Percentiles rank a stretch among this genome's conserved stretches.
Evolutionary conservation across 2,888 invertebrate species (phyloP).

Genomic region (Yponomeuta plumbellus): DNA sequence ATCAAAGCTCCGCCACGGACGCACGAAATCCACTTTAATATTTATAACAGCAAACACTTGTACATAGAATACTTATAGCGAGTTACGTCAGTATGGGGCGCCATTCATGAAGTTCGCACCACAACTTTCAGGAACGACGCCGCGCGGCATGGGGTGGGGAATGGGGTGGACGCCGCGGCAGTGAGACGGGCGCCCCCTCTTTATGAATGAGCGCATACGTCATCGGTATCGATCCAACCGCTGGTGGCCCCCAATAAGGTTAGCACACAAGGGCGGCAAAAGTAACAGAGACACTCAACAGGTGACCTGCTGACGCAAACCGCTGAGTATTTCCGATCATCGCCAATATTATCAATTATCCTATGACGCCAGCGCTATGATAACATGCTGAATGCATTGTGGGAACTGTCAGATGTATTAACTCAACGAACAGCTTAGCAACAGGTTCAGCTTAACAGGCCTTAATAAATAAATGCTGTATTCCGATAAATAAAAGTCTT

Average conservation of each 20-base stretch:
- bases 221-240: constrained; percentile 59
- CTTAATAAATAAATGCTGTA: no score
- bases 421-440: no score
- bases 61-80: background rate
- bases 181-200: constrained; percentile 46
- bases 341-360: constrained; percentile 46
- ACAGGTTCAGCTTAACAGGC: no score
- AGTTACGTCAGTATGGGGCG: constrained; percentile 23
- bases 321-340: constrained; percentile 34
- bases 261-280: constrained; percentile 59
- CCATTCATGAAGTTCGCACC: constrained; percentile 62
- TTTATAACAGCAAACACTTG: background rate
- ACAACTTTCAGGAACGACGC: constrained; percentile 32
- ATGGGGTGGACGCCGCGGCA: constrained; percentile 23
- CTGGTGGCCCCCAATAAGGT: constrained; percentile 48
- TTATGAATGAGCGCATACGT: constrained; percentile 74
- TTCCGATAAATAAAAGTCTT: no score
- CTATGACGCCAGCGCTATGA: constrained; percentile 43
- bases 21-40: background rate
- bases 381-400: constrained; percentile 17
- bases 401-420: background rate
- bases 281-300: constrained; percentile 51
- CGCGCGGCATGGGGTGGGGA: constrained; percentile 17
- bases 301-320: constrained; percentile 61
- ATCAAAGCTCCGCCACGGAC: no score